A percentile compares a stretch with the other conserved stretches of the same genome.
These are phyloP conservation scores for Bolborhynchus lineola DNA, from an alignment of 2,113 vertebrate genomes.

Conservation along the genomic window DNA sequence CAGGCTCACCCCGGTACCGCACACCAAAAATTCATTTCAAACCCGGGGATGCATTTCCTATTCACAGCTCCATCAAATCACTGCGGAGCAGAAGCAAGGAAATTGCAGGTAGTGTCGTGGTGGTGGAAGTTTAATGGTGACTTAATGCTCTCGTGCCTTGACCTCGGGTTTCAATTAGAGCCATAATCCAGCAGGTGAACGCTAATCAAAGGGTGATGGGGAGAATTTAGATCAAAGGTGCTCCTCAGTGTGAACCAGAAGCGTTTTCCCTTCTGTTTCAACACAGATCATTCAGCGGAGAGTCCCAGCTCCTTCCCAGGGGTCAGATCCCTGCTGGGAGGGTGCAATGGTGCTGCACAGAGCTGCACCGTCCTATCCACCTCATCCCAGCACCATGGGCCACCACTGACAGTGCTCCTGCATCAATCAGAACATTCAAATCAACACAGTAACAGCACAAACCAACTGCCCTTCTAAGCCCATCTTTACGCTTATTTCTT, in stretches of 20 bases:
- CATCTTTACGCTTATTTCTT: background rate
- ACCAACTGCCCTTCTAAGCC: background rate
- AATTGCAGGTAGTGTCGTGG: background rate
- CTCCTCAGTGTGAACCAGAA: background rate
- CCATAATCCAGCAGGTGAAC: background rate
- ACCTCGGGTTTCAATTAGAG: background rate
- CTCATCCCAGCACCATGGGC: background rate
- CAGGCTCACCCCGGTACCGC: background rate
- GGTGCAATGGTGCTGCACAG: background rate
- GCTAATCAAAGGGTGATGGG: background rate
- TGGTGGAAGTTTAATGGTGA: background rate
- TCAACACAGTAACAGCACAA: background rate
- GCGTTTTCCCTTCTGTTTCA: background rate
- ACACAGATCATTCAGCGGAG: background rate
- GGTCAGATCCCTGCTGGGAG: background rate
- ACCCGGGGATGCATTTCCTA: background rate
- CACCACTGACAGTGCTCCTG: background rate
- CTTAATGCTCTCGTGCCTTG: background rate
- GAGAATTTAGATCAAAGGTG: background rate
- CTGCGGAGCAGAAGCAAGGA: background rate
- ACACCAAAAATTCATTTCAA: background rate
- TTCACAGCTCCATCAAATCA: background rate
- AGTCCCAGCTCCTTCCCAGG: background rate
- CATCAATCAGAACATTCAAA: background rate
- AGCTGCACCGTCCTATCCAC: background rate